phyloP scores from a whole-genome alignment of 2,797 vertebrate species.

The Brachyalestes nurse region DNA sequence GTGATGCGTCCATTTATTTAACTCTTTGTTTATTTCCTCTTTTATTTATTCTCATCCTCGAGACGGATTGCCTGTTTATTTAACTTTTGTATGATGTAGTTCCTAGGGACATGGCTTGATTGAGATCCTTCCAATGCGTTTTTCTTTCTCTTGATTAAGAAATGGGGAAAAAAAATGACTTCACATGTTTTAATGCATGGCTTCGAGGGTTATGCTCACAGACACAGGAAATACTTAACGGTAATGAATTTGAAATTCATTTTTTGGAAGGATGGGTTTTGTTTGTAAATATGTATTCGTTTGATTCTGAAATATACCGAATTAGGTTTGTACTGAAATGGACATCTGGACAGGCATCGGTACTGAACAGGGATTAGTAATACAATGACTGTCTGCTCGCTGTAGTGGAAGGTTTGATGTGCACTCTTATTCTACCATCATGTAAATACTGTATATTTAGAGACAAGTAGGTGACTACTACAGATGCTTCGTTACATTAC shows the following conservation, averaged over 20 bases:
- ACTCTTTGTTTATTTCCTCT: slow-evolving; percentile 55
- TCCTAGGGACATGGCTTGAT: slow-evolving; percentile 68
- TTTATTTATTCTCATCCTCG: slow-evolving; percentile 67
- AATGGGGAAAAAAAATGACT: slow-evolving; percentile 66
- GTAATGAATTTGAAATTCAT: slow-evolving; percentile 53
- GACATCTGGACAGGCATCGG: slow-evolving; percentile 68
- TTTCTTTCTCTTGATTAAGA: slow-evolving; percentile 69
- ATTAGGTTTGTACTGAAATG: slow-evolving; percentile 76
- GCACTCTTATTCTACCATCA: slow-evolving; percentile 50
- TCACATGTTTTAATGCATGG: slow-evolving; percentile 83
- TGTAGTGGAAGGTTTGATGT: slow-evolving; percentile 51
- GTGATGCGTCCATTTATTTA: slow-evolving; percentile 69
- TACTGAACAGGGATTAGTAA: slow-evolving; percentile 70
- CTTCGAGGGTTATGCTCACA: slow-evolving; percentile 73
- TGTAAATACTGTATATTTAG: slow-evolving; percentile 63
- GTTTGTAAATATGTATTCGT: slow-evolving; percentile 81
- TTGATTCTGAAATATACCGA: slow-evolving; percentile 70
- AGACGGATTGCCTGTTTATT: slow-evolving; percentile 77
- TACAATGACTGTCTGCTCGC: slow-evolving; percentile 57
- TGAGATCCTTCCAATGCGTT: slow-evolving; percentile 70
- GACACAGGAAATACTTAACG: slow-evolving; percentile 65
- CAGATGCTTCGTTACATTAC: slow-evolving; percentile 46
- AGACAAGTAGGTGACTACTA: slow-evolving; percentile 49
- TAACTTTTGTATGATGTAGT: slow-evolving; percentile 77
- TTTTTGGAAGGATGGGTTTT: slow-evolving; percentile 59